phyloP scores from a whole-genome alignment of 1,140 invertebrate genomes.

The Notospermus geniculatus region DNA sequence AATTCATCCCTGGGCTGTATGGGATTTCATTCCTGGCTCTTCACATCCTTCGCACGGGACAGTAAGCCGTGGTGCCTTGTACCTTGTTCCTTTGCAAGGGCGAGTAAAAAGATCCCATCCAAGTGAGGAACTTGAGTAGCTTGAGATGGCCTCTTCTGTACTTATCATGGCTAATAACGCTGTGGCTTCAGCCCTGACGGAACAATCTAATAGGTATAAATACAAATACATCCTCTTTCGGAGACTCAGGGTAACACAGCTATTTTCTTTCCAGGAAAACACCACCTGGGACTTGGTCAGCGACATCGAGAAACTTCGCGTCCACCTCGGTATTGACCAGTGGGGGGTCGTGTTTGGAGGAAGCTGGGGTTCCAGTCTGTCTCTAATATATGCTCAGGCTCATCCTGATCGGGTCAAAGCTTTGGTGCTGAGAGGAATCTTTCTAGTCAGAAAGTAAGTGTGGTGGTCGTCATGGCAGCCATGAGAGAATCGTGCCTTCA shows the following conservation, averaged over 20 bases:
- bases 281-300: constrained; percentile 53
- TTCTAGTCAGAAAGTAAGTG: constrained; percentile 41
- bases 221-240: too few relatives aligned
- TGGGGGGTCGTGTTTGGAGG: constrained; percentile 54
- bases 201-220: too few relatives aligned
- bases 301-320: constrained; percentile 51
- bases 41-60: too few relatives aligned
- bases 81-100: too few relatives aligned
- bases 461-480: not conserved
- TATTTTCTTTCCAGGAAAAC: constrained; percentile 39
- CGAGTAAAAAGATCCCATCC: too few relatives aligned
- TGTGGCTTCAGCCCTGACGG: too few relatives aligned
- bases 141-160: too few relatives aligned
- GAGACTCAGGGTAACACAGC: not conserved
- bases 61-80: too few relatives aligned
- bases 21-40: too few relatives aligned
- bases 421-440: constrained; percentile 51
- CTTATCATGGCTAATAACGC: too few relatives aligned
- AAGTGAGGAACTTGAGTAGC: too few relatives aligned
- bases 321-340: constrained; percentile 44
- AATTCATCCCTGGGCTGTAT: too few relatives aligned
- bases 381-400: constrained; percentile 48
- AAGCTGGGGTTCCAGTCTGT: constrained; percentile 53
- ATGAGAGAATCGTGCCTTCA: not conserved
- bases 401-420: constrained; percentile 49